Percentiles rank a stretch among this genome's conserved stretches.
phyloP scores from a whole-genome alignment of 2,113 vertebrate genomes.

The Indri indri region DNA sequence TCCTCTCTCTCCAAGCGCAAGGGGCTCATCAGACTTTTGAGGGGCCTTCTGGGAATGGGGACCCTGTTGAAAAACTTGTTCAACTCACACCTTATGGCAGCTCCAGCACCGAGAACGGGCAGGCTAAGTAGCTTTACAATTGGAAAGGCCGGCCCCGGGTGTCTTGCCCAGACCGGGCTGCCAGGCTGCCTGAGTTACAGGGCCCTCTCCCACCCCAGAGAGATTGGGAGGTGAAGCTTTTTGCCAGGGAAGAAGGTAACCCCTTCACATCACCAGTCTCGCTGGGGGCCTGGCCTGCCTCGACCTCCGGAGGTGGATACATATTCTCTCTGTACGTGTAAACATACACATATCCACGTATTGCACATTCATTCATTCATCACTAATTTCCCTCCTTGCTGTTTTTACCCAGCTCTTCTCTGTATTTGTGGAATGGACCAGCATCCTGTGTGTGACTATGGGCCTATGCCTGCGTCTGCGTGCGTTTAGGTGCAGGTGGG shows the following conservation, averaged over 20 bases:
- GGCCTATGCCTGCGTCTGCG: not conserved
- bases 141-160: not conserved
- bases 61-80: not conserved
- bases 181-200: not conserved
- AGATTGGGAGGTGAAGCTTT: not conserved
- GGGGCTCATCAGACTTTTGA: not conserved
- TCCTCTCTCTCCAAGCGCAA: not conserved
- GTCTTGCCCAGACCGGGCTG: not conserved
- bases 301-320: not conserved
- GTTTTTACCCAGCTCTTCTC: not conserved
- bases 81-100: not conserved
- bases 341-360: fast-evolving
- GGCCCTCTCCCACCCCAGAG: not conserved
- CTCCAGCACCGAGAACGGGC: not conserved
- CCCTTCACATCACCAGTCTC: not conserved
- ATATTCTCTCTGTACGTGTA: not conserved
- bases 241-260: not conserved
- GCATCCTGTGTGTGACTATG: not conserved
- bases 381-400: fast-evolving
- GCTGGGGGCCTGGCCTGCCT: not conserved
- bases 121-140: not conserved
- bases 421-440: not conserved
- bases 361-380: not conserved
- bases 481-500: not conserved
- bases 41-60: not conserved